phyloP scores from a whole-genome alignment of 2,888 invertebrate species.

The Dicyrtomina minuta region DNA sequence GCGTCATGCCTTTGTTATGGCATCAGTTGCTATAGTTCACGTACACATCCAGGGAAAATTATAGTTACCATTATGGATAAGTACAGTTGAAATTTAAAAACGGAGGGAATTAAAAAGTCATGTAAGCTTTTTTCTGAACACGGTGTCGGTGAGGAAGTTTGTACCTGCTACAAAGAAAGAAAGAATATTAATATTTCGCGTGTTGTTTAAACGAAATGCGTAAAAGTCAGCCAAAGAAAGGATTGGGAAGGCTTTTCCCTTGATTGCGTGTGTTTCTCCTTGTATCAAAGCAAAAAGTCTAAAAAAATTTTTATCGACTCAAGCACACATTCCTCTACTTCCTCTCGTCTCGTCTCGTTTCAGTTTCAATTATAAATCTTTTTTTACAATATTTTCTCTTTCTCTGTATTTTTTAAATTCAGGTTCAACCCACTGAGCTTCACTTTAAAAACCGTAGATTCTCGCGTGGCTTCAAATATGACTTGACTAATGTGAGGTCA shows the following conservation, averaged over 20 bases:
- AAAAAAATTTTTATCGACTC: slow-evolving; percentile 10
- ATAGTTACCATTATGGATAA: slow-evolving; percentile 11
- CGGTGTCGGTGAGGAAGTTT: neutral
- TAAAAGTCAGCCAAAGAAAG: slow-evolving; percentile 34
- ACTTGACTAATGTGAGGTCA: too few species aligned
- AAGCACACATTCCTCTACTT: neutral
- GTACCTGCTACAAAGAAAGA: slow-evolving; percentile 1
- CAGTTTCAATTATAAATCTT: too few species aligned
- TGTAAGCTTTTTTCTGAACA: slow-evolving; percentile 10
- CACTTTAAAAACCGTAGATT: too few species aligned
- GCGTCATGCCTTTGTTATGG: too few species aligned
- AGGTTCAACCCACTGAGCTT: neutral
- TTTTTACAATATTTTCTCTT: neutral
- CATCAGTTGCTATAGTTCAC: neutral
- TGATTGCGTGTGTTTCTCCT: slow-evolving; percentile 19
- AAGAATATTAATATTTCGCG: slow-evolving; percentile 44
- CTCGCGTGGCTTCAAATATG: too few species aligned
- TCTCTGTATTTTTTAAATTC: neutral
- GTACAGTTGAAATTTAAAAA: slow-evolving; percentile 8
- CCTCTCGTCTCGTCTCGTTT: slow-evolving; percentile 8
- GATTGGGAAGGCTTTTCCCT: slow-evolving; percentile 21
- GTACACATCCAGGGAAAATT: neutral
- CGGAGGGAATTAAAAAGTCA: neutral
- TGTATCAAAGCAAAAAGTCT: slow-evolving; percentile 15
- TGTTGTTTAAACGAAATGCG: slow-evolving; percentile 43